Conservation (phyloP, 2,113 vertebrate genomes). For the Microcebus griseorufus region DNA sequence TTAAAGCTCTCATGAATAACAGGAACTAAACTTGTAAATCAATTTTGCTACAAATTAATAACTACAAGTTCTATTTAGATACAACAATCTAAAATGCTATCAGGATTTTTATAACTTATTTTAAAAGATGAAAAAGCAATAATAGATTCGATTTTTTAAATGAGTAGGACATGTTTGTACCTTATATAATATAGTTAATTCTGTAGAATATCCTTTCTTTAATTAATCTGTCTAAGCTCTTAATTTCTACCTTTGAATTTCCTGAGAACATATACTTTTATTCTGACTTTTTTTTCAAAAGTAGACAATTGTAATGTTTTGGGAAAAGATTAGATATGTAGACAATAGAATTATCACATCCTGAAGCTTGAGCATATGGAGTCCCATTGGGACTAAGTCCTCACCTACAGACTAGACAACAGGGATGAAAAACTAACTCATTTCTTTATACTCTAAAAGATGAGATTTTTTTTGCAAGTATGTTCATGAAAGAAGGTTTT, state of each 20-base stretch:
- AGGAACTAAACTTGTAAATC: not conserved
- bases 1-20: not conserved
- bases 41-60: not conserved
- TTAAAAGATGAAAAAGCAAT: not conserved
- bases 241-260: not conserved
- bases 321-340: not conserved
- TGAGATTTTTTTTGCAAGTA: not conserved
- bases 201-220: not conserved
- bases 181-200: not conserved
- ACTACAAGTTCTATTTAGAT: not conserved
- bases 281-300: not conserved
- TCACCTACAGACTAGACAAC: not conserved
- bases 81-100: not conserved
- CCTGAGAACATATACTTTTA: not conserved
- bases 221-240: not conserved
- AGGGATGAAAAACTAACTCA: not conserved
- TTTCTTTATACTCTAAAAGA: not conserved
- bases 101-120: not conserved
- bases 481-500: not conserved
- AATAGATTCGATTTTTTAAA: not conserved
- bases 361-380: not conserved
- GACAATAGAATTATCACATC: not conserved
- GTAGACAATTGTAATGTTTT: not conserved
- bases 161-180: not conserved
- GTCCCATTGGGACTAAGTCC: not conserved